These are phyloP conservation scores for Cossypha dichroa DNA, from an alignment of 2,797 vertebrate genomes.

Conservation along the genomic window DNA sequence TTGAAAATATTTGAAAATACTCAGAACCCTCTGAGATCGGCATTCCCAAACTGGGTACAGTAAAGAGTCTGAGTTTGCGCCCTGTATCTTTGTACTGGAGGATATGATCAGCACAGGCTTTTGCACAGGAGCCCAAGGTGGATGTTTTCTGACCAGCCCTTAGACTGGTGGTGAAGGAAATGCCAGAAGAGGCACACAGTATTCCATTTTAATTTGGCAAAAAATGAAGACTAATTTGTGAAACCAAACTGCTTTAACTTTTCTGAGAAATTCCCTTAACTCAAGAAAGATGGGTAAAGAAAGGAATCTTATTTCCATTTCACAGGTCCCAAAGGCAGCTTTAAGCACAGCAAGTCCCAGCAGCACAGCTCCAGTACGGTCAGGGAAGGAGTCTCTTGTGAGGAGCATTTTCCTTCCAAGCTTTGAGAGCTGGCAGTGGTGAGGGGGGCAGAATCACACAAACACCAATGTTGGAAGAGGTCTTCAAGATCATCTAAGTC, in stretches of 20 bases:
- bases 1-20: neutral
- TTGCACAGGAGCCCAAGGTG: neutral
- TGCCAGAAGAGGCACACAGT: neutral
- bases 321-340: neutral
- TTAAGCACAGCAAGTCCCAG: neutral
- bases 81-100: neutral
- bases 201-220: neutral
- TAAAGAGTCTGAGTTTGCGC: neutral
- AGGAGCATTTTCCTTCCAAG: neutral
- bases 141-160: neutral
- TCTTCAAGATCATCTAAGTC: neutral
- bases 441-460: neutral
- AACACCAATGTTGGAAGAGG: neutral
- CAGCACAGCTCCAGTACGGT: neutral
- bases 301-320: neutral
- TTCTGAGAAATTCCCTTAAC: neutral
- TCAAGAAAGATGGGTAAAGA: neutral
- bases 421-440: neutral
- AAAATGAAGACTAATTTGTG: neutral
- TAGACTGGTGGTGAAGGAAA: neutral
- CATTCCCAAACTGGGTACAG: neutral
- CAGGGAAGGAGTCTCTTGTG: neutral
- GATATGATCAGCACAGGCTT: neutral
- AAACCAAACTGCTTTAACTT: neutral
- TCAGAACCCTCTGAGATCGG: neutral